Evolutionary conservation across 2,113 vertebrate genomes (phyloP).

Genomic region (Tonatia bakeri): DNA sequence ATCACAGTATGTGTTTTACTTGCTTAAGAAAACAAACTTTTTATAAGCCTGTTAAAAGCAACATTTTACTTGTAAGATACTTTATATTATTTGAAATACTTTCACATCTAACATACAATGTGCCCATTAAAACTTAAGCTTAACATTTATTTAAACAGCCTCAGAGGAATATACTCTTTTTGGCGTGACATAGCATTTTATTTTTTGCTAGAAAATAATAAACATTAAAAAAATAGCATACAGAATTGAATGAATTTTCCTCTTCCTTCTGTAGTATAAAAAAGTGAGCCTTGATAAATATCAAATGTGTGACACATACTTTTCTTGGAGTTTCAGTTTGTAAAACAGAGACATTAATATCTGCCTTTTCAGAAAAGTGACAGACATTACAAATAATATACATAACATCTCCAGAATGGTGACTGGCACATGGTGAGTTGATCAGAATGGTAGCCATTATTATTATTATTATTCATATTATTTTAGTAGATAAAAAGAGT

Average conservation of each 20-base stretch:
- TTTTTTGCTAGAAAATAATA: constrained; percentile 40
- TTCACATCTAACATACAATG: neutral
- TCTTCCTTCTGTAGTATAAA: neutral
- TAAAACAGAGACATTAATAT: neutral
- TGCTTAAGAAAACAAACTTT: constrained; percentile 15
- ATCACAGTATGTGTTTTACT: neutral
- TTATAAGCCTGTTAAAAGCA: constrained; percentile 30
- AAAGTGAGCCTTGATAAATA: neutral
- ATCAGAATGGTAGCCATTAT: neutral
- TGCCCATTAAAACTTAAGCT: constrained; percentile 9
- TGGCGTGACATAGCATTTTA: neutral
- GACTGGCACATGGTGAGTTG: neutral
- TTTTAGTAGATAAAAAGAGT: neutral
- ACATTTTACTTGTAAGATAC: constrained; percentile 43
- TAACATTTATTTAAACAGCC: neutral
- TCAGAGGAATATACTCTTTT: neutral
- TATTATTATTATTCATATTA: neutral
- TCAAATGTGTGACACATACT: neutral
- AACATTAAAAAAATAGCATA: neutral
- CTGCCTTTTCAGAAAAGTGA: neutral
- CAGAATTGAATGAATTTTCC: neutral
- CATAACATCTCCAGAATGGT: neutral
- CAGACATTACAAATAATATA: neutral
- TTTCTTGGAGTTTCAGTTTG: neutral
- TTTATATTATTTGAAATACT: constrained; percentile 23